Conservation (phyloP, 1,140 invertebrate genomes). For the Leptinotarsa undecemlineata region DNA sequence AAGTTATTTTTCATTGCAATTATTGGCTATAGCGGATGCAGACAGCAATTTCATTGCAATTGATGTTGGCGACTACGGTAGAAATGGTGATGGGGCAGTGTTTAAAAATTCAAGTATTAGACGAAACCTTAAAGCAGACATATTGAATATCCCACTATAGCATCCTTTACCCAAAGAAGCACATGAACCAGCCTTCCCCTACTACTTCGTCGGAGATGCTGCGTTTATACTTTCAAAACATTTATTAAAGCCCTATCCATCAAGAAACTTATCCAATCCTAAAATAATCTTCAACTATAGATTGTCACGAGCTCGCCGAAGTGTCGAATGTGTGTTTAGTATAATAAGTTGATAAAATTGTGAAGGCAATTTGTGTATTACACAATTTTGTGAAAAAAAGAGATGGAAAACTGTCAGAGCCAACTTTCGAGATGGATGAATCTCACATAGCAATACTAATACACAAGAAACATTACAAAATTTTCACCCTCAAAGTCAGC, state of each 20-base stretch:
- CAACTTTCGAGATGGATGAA: neutral
- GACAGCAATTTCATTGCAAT: too few species aligned
- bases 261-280: conserved; percentile 43
- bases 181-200: too few species aligned
- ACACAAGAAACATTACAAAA: neutral
- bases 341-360: conserved; percentile 20
- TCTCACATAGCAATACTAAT: neutral
- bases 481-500: conserved; percentile 5
- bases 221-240: too few species aligned
- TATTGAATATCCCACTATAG: too few species aligned
- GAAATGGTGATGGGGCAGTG: too few species aligned
- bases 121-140: too few species aligned
- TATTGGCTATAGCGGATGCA: conserved; percentile 56
- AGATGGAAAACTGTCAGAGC: neutral
- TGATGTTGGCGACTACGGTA: too few species aligned
- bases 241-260: conserved; percentile 50
- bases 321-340: conserved; percentile 43
- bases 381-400: neutral
- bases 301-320: conserved; percentile 49
- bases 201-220: too few species aligned
- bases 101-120: too few species aligned
- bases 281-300: conserved; percentile 58
- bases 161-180: too few species aligned
- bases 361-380: neutral
- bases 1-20: conserved; percentile 51